Evolutionary conservation across 2,113 vertebrate species (phyloP).

Genomic region (Clarias magur): DNA sequence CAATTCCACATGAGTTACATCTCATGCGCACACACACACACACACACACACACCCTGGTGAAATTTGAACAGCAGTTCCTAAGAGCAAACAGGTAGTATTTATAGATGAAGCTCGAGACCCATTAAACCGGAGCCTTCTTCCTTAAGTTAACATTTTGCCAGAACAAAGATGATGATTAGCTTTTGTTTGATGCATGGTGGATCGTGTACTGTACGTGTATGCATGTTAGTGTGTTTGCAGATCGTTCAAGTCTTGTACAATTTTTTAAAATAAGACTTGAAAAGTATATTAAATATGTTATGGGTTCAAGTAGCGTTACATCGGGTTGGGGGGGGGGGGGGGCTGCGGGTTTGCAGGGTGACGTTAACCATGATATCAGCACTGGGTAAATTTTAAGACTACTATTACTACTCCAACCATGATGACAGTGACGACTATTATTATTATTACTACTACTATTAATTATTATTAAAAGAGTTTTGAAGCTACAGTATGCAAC

Average conservation of each 20-base stretch:
- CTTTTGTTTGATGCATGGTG: background rate
- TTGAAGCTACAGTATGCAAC: no score
- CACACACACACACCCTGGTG: conserved; percentile 54
- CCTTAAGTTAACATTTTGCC: background rate
- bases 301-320: background rate
- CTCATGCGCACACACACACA: conserved; percentile 47
- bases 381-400: background rate
- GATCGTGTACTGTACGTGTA: background rate
- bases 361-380: background rate
- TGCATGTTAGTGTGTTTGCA: background rate
- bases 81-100: conserved; percentile 51
- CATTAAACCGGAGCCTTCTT: conserved; percentile 39
- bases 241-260: no score
- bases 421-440: background rate
- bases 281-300: background rate
- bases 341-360: background rate
- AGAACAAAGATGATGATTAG: background rate
- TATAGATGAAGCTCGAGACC: conserved; percentile 49
- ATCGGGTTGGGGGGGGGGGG: background rate
- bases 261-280: no score
- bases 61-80: conserved; percentile 63
- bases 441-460: background rate
- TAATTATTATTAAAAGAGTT: no score
- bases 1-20: conserved; percentile 51
- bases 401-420: background rate